Conservation (phyloP, 2,113 vertebrate species). For the Isurus oxyrinchus region DNA sequence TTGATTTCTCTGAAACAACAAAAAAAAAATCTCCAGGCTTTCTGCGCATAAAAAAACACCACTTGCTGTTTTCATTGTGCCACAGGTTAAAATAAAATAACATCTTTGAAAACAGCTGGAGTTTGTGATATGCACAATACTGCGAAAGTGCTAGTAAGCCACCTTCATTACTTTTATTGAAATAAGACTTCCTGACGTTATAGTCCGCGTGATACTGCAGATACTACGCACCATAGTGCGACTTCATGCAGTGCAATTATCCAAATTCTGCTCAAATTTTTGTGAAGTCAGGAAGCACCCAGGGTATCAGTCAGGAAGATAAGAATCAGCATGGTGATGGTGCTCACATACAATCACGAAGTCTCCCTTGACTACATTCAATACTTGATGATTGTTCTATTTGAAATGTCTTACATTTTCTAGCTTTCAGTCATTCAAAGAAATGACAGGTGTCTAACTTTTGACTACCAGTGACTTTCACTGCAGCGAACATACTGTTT, state of each 20-base stretch:
- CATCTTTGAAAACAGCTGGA: not conserved
- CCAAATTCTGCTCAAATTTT: not conserved
- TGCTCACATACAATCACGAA: not conserved
- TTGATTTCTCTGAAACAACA: not conserved
- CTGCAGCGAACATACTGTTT: not conserved
- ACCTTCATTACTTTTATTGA: not conserved
- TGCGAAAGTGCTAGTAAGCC: not conserved
- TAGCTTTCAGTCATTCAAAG: not conserved
- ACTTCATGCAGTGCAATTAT: not conserved
- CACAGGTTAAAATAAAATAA: not conserved
- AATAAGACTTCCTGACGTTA: not conserved
- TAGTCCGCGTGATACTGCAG: not conserved
- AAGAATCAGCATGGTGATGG: not conserved
- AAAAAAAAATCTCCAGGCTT: not conserved
- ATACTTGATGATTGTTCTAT: not conserved
- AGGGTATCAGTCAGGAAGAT: not conserved
- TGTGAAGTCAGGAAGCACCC: constrained; percentile 2
- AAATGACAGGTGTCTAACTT: not conserved
- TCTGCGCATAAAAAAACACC: not conserved
- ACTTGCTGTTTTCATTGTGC: not conserved
- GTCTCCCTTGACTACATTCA: not conserved
- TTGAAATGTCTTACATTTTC: not conserved
- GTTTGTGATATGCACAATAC: not conserved
- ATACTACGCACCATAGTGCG: not conserved
- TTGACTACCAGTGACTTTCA: not conserved